Evolutionary conservation across 2,797 vertebrate genomes (phyloP), one percentile per base, ranked within the genome.

Genomic region (Manis pentadactyla): DNA sequence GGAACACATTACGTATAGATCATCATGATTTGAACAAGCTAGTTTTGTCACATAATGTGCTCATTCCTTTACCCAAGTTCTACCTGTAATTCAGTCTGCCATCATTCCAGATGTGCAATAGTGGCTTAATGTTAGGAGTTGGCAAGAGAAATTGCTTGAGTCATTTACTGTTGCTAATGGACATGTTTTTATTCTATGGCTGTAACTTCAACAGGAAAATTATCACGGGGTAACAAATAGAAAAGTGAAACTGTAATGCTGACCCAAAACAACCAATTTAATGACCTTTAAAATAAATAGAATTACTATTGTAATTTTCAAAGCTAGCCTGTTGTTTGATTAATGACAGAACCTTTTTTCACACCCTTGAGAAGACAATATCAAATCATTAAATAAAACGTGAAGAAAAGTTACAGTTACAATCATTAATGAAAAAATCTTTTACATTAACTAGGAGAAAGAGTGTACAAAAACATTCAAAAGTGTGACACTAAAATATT

Each of bases 191-290:
- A 96, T 97, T 95, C 93, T 75, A 75, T 98, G 93, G 86, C 73
- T 98, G 79, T 95, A 95, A 97, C 92, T 97, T 97, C 68, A 91
- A 97, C 98, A 88, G 84, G 93, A 97, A 96, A 95, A 97, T 96
- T 97, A 98, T 96, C 73, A 84, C 93, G 29, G 9, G 91, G 97
- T 91, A 95, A 81, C 51, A 97, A 90, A 90, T 31, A 63, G 57
- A 94, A 97, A 83, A 95, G 97, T 96, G 68, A 98, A 97, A 90
- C 77, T 97, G 81, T 95, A 97, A 97, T 97, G 93, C 71, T 97
- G 93, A 73, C 64, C 90, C 95, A 96, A 96, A 92, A 94, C 89
- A 96, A 79, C 89, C 93, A 63, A 59, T 61, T 68, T 57, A 53
- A 34, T 55, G 96, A 92, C 75, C 82, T 92, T 68, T 79, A 90